Conservation (phyloP, 2,797 vertebrate species). For the Notamacropus eugenii region DNA sequence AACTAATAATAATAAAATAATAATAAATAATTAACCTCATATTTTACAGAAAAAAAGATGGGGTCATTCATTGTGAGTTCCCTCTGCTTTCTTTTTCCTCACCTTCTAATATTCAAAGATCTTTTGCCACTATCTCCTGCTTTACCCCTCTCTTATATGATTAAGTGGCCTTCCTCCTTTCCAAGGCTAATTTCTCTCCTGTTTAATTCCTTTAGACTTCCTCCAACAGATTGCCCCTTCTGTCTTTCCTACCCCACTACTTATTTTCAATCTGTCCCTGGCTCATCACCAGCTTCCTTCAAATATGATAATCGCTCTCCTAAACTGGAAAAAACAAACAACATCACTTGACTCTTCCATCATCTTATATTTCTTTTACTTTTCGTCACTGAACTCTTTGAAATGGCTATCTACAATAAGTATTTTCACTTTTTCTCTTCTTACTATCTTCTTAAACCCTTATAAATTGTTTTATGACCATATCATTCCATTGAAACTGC, state of each 20-base stretch:
- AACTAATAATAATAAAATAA: too few relatives aligned
- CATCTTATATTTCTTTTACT: neutral
- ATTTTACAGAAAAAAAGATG: neutral
- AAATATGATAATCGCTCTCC: neutral
- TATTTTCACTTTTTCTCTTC: neutral
- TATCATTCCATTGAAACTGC: neutral
- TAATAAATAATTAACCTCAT: neutral
- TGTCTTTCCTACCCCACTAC: neutral
- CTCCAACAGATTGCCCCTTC: neutral
- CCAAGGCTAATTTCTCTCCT: neutral
- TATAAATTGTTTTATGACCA: neutral
- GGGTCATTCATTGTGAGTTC: neutral
- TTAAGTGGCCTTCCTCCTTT: neutral
- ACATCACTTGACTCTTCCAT: neutral
- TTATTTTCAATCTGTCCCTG: neutral
- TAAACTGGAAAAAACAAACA: neutral
- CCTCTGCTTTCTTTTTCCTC: neutral
- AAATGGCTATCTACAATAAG: neutral
- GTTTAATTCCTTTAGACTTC: neutral
- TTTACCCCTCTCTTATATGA: neutral
- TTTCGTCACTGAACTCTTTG: neutral
- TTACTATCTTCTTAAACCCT: neutral
- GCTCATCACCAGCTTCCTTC: neutral
- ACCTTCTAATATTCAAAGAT: neutral
- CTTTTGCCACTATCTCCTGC: neutral